Conservation (phyloP, 2,113 vertebrate genomes). For the Gallinago media region DNA sequence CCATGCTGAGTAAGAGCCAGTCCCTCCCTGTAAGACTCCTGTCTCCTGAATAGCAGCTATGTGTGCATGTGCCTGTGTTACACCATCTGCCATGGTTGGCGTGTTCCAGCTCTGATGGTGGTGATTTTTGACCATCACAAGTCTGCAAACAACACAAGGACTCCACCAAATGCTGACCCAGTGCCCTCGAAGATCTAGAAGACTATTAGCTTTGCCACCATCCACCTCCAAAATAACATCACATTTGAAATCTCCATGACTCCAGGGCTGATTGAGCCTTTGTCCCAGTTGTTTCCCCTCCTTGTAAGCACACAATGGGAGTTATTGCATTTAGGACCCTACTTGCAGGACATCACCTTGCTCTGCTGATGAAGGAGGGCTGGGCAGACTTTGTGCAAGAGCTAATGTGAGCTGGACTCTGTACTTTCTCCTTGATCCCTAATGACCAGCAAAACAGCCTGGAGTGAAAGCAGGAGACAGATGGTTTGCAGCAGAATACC, state of each 20-base stretch:
- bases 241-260: neutral
- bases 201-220: neutral
- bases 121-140: neutral
- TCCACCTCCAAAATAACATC: neutral
- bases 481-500: neutral
- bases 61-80: rapidly evolving
- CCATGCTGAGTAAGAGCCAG: neutral
- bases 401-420: rapidly evolving
- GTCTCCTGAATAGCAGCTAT: neutral
- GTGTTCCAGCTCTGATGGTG: neutral
- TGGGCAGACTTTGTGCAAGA: neutral
- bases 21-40: neutral
- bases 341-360: neutral
- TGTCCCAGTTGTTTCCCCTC: neutral
- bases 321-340: too few species aligned
- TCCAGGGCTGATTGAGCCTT: neutral
- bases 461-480: neutral
- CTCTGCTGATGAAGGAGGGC: neutral
- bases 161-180: neutral
- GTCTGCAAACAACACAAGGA: neutral
- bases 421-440: neutral
- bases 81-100: rapidly evolving
- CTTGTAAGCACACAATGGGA: neutral
- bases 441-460: neutral
- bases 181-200: neutral